These are phyloP conservation scores for Hestina assimilis DNA, from an alignment of 1,140 invertebrate species.

Conservation along the genomic window DNA sequence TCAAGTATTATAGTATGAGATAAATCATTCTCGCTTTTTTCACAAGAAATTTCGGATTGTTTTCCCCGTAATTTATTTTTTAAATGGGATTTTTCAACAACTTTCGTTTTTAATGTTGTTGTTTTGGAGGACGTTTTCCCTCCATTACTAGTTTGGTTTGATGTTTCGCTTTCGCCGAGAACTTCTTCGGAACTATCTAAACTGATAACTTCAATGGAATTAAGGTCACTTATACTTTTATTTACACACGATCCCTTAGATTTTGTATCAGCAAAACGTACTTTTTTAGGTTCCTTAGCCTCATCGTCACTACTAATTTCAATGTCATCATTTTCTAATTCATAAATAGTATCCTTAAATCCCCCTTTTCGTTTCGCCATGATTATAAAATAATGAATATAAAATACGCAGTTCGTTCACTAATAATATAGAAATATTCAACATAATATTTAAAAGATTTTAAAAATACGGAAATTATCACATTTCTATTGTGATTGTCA, in stretches of 20 bases:
- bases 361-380: conserved; percentile 67
- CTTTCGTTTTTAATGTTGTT: neutral
- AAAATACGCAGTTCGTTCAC: neutral
- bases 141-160: conserved; percentile 47
- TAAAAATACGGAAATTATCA: neutral
- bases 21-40: conserved; percentile 16
- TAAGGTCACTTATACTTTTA: conserved; percentile 14
- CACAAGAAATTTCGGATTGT: conserved; percentile 1
- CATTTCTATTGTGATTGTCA: conserved; percentile 2
- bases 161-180: conserved; percentile 18
- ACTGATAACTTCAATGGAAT: conserved; percentile 28
- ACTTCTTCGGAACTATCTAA: conserved; percentile 33
- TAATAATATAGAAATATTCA: neutral
- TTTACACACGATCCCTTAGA: conserved; percentile 20
- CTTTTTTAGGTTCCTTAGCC: conserved; percentile 53
- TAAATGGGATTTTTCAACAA: neutral
- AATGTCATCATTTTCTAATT: conserved; percentile 72
- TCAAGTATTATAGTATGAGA: conserved; percentile 46
- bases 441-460: neutral
- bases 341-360: conserved; percentile 72
- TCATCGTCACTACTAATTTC: conserved; percentile 67
- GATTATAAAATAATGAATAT: conserved; percentile 9
- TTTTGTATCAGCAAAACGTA: conserved; percentile 25
- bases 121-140: conserved; percentile 49
- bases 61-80: neutral